phyloP scores from a whole-genome alignment of 2,888 invertebrate species.

The Amblyjoppa proteus region DNA sequence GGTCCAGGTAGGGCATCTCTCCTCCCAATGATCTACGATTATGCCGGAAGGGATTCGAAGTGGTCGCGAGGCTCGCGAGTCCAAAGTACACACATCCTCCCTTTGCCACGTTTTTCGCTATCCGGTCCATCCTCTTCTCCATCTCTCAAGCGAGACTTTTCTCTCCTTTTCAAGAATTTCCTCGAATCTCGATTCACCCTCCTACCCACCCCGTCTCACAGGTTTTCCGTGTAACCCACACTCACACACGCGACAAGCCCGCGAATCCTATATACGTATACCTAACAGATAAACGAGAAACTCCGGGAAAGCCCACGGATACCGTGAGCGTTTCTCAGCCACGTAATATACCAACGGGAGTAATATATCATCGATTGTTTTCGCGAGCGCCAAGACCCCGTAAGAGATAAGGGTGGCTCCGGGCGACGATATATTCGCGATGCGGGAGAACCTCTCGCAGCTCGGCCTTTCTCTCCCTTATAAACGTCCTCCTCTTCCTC shows the following conservation, averaged over 20 bases:
- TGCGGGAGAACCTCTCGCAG: slow-evolving; percentile 28
- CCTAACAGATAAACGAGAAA: slow-evolving; percentile 30
- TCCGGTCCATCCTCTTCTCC: neutral
- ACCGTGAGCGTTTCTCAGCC: slow-evolving; percentile 29
- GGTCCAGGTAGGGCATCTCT: neutral
- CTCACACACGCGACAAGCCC: too few relatives aligned
- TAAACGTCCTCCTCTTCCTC: neutral
- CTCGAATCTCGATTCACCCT: slow-evolving; percentile 36
- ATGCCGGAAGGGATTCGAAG: neutral
- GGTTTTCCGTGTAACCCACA: neutral
- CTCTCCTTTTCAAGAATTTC: slow-evolving; percentile 52
- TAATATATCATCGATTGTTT: slow-evolving; percentile 72
- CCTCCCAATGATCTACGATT: slow-evolving; percentile 26
- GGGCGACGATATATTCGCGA: slow-evolving; percentile 58
- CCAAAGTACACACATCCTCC: neutral
- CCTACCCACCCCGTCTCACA: neutral
- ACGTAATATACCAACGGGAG: slow-evolving; percentile 67
- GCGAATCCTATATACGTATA: slow-evolving; percentile 13
- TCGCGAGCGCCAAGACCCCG: slow-evolving; percentile 70
- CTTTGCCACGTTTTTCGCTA: neutral
- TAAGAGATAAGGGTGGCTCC: slow-evolving; percentile 69
- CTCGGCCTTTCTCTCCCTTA: slow-evolving; percentile 10
- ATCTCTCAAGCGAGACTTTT: neutral
- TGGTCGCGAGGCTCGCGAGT: slow-evolving; percentile 19
- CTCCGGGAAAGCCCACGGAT: slow-evolving; percentile 38